phyloP scores from a whole-genome alignment of 2,113 vertebrate species.

The Dasyornis broadbenti region DNA sequence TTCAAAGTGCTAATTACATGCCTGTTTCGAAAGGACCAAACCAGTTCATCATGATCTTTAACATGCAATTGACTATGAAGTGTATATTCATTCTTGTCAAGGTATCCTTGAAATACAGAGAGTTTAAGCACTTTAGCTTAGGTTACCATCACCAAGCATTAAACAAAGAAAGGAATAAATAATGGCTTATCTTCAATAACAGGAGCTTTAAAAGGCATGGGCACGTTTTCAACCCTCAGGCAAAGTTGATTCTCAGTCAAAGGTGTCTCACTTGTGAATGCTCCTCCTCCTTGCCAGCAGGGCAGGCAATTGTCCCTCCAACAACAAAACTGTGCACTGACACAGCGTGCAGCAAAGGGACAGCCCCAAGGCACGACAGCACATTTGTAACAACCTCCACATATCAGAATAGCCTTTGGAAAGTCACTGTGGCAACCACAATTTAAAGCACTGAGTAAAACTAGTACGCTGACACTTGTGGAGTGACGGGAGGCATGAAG shows the following conservation, averaged over 20 bases:
- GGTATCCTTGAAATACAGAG: neutral
- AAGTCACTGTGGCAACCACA: neutral
- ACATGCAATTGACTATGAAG: neutral
- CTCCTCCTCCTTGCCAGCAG: neutral
- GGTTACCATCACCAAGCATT: neutral
- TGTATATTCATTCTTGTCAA: neutral
- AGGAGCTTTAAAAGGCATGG: neutral
- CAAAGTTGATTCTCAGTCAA: neutral
- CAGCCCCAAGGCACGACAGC: fast-evolving
- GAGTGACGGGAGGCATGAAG: neutral
- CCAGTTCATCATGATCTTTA: slow-evolving; percentile 8
- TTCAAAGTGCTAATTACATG: neutral
- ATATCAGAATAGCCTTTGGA: fast-evolving
- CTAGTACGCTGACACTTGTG: fast-evolving
- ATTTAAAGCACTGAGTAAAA: neutral
- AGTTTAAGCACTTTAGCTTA: neutral
- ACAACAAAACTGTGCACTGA: fast-evolving
- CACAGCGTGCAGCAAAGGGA: fast-evolving
- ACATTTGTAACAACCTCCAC: neutral
- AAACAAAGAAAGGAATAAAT: neutral
- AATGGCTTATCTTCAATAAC: neutral
- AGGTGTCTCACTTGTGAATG: neutral
- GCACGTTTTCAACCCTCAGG: neutral
- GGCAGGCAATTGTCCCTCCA: neutral
- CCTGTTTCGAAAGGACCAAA: neutral